Evolutionary conservation across 1,140 invertebrate species (phyloP).

Genomic region (Drosophila baimaii): DNA sequence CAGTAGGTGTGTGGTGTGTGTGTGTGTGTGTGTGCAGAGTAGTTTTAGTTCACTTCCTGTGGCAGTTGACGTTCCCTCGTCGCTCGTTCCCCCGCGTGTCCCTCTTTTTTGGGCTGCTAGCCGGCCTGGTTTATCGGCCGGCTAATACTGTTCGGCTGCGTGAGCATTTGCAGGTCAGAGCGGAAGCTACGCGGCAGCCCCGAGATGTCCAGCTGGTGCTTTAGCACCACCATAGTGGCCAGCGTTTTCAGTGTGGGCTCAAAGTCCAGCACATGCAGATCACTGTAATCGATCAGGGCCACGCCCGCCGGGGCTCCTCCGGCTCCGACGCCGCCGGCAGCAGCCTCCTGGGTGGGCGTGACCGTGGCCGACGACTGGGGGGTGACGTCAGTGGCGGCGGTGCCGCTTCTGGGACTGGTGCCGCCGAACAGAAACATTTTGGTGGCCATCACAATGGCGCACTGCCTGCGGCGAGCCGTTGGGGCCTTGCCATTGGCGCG

Average conservation of each 20-base stretch:
- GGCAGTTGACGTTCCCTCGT: constrained; percentile 30
- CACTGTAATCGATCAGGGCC: constrained; percentile 90
- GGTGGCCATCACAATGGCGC: constrained; percentile 89
- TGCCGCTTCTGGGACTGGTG: constrained; percentile 87
- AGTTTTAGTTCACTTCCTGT: constrained; percentile 5
- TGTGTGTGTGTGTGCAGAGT: neutral
- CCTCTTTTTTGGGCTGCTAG: constrained; percentile 45
- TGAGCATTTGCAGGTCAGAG: constrained; percentile 85
- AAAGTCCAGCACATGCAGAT: constrained; percentile 91
- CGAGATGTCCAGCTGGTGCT: constrained; percentile 87
- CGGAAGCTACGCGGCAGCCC: constrained; percentile 87
- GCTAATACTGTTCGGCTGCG: constrained; percentile 84
- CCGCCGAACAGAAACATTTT: constrained; percentile 93
- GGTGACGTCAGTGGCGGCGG: neutral
- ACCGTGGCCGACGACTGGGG: neutral
- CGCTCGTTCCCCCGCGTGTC: neutral
- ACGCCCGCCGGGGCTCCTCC: constrained; percentile 8
- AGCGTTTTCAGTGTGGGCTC: constrained; percentile 89
- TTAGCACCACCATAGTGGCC: constrained; percentile 87
- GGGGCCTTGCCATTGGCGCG: constrained; percentile 87
- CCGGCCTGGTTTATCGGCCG: constrained; percentile 80
- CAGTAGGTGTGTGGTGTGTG: neutral
- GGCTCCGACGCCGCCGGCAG: constrained; percentile 38
- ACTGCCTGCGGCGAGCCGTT: constrained; percentile 90
- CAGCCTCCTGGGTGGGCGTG: constrained; percentile 10